Conservation (phyloP, 1,140 invertebrate genomes). For the Drosophila lowei region DNA sequence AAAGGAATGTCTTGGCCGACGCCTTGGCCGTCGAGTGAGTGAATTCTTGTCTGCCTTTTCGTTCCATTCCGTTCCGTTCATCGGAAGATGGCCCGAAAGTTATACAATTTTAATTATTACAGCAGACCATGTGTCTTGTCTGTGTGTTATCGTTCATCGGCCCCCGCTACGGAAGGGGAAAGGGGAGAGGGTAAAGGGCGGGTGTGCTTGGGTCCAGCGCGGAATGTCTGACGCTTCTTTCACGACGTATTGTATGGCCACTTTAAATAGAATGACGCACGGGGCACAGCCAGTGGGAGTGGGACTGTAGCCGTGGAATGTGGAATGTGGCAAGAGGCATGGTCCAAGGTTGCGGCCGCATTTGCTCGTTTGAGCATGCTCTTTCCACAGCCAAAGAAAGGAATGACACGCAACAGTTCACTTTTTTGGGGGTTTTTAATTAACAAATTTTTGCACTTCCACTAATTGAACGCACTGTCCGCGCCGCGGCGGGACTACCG, state of each 20-base stretch:
- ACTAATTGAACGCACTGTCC: no score
- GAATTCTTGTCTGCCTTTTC: conserved; percentile 8
- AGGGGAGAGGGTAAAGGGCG: background rate
- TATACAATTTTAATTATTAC: conserved; percentile 33
- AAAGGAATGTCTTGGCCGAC: conserved; percentile 1
- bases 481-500: no score
- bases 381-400: no score
- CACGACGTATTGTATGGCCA: conserved; percentile 40
- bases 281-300: no score
- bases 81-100: conserved; percentile 2
- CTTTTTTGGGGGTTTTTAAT: no score
- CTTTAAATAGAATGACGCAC: conserved; percentile 15
- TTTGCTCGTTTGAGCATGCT: no score
- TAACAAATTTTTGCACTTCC: no score
- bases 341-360: background rate
- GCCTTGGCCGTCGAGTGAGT: background rate
- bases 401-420: no score
- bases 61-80: background rate
- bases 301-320: no score
- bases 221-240: conserved; percentile 21
- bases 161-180: background rate
- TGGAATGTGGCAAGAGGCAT: background rate
- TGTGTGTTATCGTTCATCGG: conserved; percentile 13
- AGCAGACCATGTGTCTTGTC: background rate
- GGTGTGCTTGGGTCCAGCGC: conserved; percentile 7